Evolutionary conservation across 2,797 vertebrate genomes (phyloP).

Genomic region (Chanos chanos): DNA sequence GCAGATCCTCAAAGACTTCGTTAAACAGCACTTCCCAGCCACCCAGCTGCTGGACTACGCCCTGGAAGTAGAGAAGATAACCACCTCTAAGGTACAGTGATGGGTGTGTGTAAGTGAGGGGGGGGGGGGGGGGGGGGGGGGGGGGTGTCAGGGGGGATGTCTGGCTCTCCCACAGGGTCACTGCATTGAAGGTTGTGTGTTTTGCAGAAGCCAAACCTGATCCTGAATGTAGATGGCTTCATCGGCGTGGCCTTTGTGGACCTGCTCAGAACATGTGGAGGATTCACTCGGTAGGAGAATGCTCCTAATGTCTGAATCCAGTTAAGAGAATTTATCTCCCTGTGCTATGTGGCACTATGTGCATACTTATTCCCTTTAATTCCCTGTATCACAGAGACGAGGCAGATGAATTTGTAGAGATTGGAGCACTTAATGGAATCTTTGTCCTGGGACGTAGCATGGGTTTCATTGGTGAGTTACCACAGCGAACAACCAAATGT

Average conservation of each 20-base stretch:
- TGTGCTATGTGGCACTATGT: no score
- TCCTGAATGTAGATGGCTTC: slow-evolving; percentile 95
- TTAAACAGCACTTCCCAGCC: slow-evolving; percentile 92
- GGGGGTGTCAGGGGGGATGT: no score
- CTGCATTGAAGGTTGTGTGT: no score
- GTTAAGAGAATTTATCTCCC: no score
- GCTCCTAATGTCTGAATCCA: no score
- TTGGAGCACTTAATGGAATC: slow-evolving; percentile 95
- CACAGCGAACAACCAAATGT: no score
- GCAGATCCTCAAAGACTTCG: slow-evolving; percentile 96
- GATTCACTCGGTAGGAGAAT: slow-evolving; percentile 92
- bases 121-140: no score
- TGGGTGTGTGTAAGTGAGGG: no score
- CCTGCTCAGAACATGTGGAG: slow-evolving; percentile 87
- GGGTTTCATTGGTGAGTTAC: slow-evolving; percentile 98
- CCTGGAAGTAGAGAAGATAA: slow-evolving; percentile 96
- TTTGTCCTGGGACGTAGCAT: slow-evolving; percentile 97
- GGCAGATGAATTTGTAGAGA: slow-evolving; percentile 97
- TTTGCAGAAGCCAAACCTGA: slow-evolving; percentile 93
- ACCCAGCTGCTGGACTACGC: slow-evolving; percentile 91
- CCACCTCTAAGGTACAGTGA: slow-evolving; percentile 96
- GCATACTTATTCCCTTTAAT: no score
- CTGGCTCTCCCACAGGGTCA: neutral
- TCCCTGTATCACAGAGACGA: slow-evolving; percentile 96
- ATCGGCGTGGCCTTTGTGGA: slow-evolving; percentile 97